These are phyloP conservation scores for Megatriorchis doriae DNA, from an alignment of 2,113 vertebrate species.

Conservation along the genomic window DNA sequence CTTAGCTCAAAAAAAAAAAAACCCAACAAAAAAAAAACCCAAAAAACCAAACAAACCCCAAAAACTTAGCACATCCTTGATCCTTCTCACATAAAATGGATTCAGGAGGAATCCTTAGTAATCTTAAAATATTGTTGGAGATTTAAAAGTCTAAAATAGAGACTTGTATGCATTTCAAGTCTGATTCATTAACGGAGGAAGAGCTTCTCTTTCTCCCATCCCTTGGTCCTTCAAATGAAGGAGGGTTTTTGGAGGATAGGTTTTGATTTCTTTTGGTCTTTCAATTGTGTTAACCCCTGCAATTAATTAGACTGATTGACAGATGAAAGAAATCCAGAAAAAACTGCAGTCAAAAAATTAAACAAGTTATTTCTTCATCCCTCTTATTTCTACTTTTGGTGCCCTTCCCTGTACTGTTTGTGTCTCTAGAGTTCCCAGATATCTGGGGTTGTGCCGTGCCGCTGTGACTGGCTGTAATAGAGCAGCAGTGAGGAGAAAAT, in stretches of 20 bases:
- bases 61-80: background rate
- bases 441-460: background rate
- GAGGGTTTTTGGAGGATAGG: background rate
- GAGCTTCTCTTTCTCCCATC: background rate
- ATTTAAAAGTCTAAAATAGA: background rate
- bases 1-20: background rate
- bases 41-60: background rate
- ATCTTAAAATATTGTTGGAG: background rate
- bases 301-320: background rate
- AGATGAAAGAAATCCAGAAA: background rate
- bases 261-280: background rate
- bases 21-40: too few species aligned
- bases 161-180: background rate
- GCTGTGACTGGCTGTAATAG: rapidly evolving
- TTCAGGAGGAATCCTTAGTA: background rate
- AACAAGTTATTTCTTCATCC: background rate
- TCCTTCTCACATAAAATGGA: rapidly evolving
- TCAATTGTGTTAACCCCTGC: background rate
- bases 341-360: background rate
- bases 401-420: rapidly evolving
- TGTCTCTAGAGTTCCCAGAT: background rate
- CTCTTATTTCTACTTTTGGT: background rate
- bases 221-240: background rate
- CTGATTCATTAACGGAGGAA: background rate
- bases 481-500: background rate